These are phyloP conservation scores for Alaudala cheleensis DNA, from an alignment of 2,113 vertebrate species.

Conservation along the genomic window DNA sequence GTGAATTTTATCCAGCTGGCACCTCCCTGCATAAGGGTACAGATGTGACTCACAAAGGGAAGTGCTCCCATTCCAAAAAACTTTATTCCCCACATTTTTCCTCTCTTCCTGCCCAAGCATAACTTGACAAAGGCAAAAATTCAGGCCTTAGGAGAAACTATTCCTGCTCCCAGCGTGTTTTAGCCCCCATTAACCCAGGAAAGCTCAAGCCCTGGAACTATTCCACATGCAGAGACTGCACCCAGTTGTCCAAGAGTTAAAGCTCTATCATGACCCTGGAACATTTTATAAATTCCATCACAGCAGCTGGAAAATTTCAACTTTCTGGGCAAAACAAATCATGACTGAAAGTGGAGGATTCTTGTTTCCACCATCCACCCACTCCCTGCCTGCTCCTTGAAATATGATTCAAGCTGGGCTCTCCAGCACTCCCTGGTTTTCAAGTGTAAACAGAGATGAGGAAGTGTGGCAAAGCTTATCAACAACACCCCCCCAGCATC, in stretches of 20 bases:
- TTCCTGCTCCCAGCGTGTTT: neutral
- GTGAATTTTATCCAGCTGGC: neutral
- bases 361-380: neutral
- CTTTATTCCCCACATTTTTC: rapidly evolving
- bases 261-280: neutral
- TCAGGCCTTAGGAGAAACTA: neutral
- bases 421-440: neutral
- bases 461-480: neutral
- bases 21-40: too few species aligned
- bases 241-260: neutral
- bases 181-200: neutral
- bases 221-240: neutral
- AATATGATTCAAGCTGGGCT: neutral
- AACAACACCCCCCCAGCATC: neutral
- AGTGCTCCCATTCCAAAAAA: neutral
- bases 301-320: neutral
- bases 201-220: neutral
- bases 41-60: neutral
- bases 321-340: neutral
- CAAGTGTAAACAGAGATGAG: neutral
- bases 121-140: neutral
- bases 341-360: neutral
- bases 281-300: neutral
- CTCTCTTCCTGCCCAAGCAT: neutral
- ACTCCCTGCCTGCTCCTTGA: neutral